Base-by-base conservation (phyloP, 2,113 vertebrate genomes). In the Malurus elegans region DNA sequence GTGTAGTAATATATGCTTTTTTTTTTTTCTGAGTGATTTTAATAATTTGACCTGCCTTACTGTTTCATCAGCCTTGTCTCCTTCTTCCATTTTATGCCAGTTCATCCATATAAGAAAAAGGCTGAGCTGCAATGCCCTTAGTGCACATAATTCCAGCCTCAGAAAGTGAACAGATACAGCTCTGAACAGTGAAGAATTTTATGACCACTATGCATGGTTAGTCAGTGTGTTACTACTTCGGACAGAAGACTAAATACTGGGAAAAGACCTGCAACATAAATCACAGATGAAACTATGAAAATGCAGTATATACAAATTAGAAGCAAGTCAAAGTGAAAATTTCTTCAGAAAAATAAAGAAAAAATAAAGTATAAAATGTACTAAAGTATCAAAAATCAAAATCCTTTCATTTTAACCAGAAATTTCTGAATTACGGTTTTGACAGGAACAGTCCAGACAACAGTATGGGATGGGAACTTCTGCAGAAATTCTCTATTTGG, bases 201-300 rank as follows among this genome's bases (percentile, higher is more conserved):
- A 45, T 79, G 29, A 47, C 38, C 12, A 42, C 18, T 50, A 4
- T 38, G 12, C 4, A 10, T 42, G 31, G 45, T 70, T 80, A 66
- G 25, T 70, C 54, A 78, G 7, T 7, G 29, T 9, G 3, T 6
- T 48, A 25, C 20, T 53, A 11, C 16, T 84, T 45, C 6, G 29
- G 56, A 64, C 74, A 45, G 13, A 78, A 36, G 23, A n/a, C 17
- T 44, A 56, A 66, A 40, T 44, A 21, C 38, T 31, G 31, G 28
- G 8, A 48, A 88, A 56, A 70, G 16, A 1, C 1, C 8, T 44
- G 8, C 20, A 38, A 51, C 24, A 72, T 3, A 79, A 85, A 60
- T 71, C 26, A 71, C 8, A 34, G n/a, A 78, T 6, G 16, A 48
- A 67, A 69, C 0, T 0, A 53, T 8, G 5, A 32, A 78, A 90